Evolutionary conservation across 2,888 invertebrate genomes (phyloP).

Genomic region (Ectobius pallidus): DNA sequence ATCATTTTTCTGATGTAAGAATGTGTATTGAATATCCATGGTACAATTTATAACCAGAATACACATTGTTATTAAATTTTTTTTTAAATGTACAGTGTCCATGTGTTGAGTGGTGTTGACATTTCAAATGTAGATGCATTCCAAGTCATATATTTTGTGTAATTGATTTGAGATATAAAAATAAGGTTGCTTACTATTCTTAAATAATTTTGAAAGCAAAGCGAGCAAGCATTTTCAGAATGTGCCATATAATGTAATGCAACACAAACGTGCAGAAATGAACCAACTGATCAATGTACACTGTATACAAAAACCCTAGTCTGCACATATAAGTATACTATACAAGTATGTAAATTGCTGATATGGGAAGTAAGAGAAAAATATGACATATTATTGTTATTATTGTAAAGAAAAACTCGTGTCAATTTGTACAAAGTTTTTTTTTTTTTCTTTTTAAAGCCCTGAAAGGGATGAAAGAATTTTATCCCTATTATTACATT

Average conservation of each 20-base stretch:
- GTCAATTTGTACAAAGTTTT: conserved; percentile 34
- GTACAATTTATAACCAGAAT: conserved; percentile 10
- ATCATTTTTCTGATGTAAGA: conserved; percentile 13
- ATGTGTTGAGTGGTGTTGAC: conserved; percentile 17
- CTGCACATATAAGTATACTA: conserved; percentile 37
- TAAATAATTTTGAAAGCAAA: conserved; percentile 24
- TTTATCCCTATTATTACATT: conserved; percentile 25
- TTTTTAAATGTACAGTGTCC: conserved; percentile 12
- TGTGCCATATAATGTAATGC: conserved; percentile 39
- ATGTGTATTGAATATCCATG: conserved; percentile 8
- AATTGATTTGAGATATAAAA: conserved; percentile 22
- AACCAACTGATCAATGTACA: conserved; percentile 22
- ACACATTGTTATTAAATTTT: conserved; percentile 7
- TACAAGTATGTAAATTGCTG: not conserved
- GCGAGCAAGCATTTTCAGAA: conserved; percentile 25
- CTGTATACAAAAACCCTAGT: conserved; percentile 39
- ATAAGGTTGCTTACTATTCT: conserved; percentile 31
- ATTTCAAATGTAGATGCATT: conserved; percentile 36
- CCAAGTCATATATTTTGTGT: conserved; percentile 37
- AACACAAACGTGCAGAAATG: conserved; percentile 38
- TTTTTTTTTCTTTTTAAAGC: conserved; percentile 12
- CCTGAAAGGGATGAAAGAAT: conserved; percentile 25
- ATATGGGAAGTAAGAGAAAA: not conserved
- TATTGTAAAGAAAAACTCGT: conserved; percentile 24
- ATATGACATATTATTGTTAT: conserved; percentile 10